Evolutionary conservation across 1,140 invertebrate genomes (phyloP), one percentile per base, ranked within the genome.

Genomic region (Mycetomoellerius zeteki): DNA sequence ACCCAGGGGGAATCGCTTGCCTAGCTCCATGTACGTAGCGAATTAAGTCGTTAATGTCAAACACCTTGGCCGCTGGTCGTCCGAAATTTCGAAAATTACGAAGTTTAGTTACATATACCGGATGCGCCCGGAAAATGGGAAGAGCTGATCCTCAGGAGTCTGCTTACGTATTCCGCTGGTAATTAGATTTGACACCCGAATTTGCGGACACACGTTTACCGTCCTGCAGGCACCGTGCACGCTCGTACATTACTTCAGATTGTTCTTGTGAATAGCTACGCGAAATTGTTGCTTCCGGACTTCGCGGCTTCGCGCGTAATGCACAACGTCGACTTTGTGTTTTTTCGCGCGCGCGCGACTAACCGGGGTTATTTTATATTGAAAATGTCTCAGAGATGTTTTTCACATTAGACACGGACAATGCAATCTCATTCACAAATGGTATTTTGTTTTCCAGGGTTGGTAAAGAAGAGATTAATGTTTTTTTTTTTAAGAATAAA

Each of bases 11-110:
- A 78, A 81, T 84, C 76, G 77, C 54, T 10, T 30, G 86, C 21
- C 52, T 33, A 27, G 78, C 60, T 82, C 30, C 71, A 60, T 30
- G 30, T 90, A 86, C 30, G 50, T 33, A 6, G 7, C 77, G 73
- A 90, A 90, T 91, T 88, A 91, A 90, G 84, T 88, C 58, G 80
- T 87, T 89, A 60, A 89, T 73, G 85, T 80, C 78, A 73, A 89
- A 89, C 77, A 80, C 62, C 64, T 62, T 24, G 33, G 47, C 60
- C 56, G 37, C 47, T 54, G 24, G 77, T 47, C 16, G 58, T 82
- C 73, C 73, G 50, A 82, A 90, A 90, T 90, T 90, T 86, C 62
- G 50, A 52, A 81, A 88, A 90, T 90, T 85, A 90, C 89, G 52
- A 90, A 90, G 67, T 90, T 90, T 87, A 37, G 85, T 89, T 87